Evolutionary conservation across 2,888 invertebrate species (phyloP).

Genomic region (Cerceris ruficornis): DNA sequence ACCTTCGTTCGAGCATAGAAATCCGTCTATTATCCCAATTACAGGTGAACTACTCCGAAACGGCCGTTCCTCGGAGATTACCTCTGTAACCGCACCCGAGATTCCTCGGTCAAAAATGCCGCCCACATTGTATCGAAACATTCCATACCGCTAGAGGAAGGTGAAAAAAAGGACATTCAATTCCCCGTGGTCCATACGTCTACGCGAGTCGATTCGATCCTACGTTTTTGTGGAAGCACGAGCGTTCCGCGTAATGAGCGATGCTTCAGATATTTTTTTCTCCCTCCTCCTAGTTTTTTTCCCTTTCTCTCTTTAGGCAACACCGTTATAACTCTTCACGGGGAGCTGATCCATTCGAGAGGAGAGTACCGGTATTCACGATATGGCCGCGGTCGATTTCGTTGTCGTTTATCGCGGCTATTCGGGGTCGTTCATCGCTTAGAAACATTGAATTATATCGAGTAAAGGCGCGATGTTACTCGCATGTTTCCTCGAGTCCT

Average conservation of each 20-base stretch:
- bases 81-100: not conserved
- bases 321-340: slow-evolving; percentile 51
- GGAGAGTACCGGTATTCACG: slow-evolving; percentile 52
- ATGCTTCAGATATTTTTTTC: slow-evolving; percentile 48
- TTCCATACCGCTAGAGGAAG: slow-evolving; percentile 45
- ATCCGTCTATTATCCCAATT: not conserved
- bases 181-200: slow-evolving; percentile 48
- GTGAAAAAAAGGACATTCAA: slow-evolving; percentile 32
- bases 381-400: slow-evolving; percentile 48
- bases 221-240: slow-evolving; percentile 66
- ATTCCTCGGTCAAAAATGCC: not conserved
- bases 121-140: slow-evolving; percentile 46
- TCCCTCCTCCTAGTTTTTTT: slow-evolving; percentile 25
- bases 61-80: not conserved
- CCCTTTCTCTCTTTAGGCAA: slow-evolving; percentile 41
- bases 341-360: slow-evolving; percentile 13
- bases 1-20: slow-evolving; percentile 1
- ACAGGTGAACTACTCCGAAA: not conserved
- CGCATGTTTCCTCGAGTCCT: not conserved
- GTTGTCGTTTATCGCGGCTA: slow-evolving; percentile 13
- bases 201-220: slow-evolving; percentile 71
- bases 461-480: not conserved
- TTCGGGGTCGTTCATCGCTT: not conserved
- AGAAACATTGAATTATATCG: not conserved
- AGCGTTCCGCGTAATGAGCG: slow-evolving; percentile 70